These are phyloP conservation scores for Poecilia gillii DNA, from an alignment of 2,797 vertebrate genomes.

Conservation along the genomic window DNA sequence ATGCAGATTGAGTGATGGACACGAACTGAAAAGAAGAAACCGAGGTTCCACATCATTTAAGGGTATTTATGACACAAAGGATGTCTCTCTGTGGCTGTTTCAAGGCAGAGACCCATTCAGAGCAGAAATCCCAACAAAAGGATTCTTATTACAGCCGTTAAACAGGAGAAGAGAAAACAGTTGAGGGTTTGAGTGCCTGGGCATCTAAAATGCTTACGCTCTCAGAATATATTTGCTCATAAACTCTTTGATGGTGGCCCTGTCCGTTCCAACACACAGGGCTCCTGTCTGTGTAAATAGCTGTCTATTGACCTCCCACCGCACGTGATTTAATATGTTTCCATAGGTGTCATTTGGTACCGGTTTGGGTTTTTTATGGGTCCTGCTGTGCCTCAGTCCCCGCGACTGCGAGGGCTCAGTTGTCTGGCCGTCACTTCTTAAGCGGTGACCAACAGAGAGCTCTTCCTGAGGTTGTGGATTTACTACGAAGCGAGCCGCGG, in stretches of 20 bases:
- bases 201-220: slow-evolving; percentile 73
- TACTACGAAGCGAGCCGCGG: slow-evolving; percentile 31
- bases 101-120: slow-evolving; percentile 49
- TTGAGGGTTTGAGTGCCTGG: slow-evolving; percentile 55
- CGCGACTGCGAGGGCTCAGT: slow-evolving; percentile 52
- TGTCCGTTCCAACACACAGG: slow-evolving; percentile 61
- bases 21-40: slow-evolving; percentile 4
- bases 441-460: slow-evolving; percentile 44
- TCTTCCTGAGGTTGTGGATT: slow-evolving; percentile 51
- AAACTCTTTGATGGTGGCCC: slow-evolving; percentile 82
- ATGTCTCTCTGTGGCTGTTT: slow-evolving; percentile 32
- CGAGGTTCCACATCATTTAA: slow-evolving; percentile 18
- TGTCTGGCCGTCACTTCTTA: slow-evolving; percentile 58
- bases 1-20: not conserved
- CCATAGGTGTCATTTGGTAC: slow-evolving; percentile 74
- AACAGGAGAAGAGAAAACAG: slow-evolving; percentile 73
- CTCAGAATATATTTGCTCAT: slow-evolving; percentile 78
- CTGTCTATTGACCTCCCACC: slow-evolving; percentile 69
- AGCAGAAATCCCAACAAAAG: slow-evolving; percentile 73
- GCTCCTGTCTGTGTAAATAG: slow-evolving; percentile 76
- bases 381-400: slow-evolving; percentile 53
- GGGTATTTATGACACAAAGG: slow-evolving; percentile 36
- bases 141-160: slow-evolving; percentile 78
- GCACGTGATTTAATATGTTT: slow-evolving; percentile 77
- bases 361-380: slow-evolving; percentile 64